Percentiles rank a stretch among this genome's conserved stretches.
Evolutionary conservation across 53 echinoderm and acorn worm species (phyloP).

Genomic region (Echinarachnius parma): DNA sequence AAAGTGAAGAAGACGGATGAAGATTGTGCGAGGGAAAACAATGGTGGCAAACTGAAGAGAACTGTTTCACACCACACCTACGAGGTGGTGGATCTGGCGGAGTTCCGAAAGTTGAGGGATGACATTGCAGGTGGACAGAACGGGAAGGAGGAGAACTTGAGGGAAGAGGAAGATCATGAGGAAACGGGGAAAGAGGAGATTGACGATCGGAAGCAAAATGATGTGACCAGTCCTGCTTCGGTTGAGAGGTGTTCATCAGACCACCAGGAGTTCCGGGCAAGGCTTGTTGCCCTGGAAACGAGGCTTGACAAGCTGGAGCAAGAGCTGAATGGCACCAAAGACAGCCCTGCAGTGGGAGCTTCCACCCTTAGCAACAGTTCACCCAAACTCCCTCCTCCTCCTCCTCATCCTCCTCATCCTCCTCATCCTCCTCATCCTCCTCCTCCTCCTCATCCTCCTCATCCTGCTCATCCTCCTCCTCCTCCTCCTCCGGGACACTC

Average conservation of each 20-base stretch:
- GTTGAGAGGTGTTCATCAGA: background rate
- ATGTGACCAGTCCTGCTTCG: too few relatives aligned
- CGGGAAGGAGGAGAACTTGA: background rate
- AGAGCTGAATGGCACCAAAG: too few relatives aligned
- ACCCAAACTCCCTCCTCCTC: background rate
- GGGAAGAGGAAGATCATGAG: too few relatives aligned
- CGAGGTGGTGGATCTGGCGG: slow-evolving; percentile 7
- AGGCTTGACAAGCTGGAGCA: slow-evolving; percentile 11
- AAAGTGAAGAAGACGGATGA: background rate
- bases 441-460: too few relatives aligned
- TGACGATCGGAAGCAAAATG: too few relatives aligned
- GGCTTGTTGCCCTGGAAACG: slow-evolving; percentile 5
- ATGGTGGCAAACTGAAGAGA: background rate
- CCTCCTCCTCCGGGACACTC: slow-evolving; percentile 2
- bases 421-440: too few relatives aligned
- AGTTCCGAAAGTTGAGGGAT: background rate
- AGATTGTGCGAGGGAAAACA: too few relatives aligned
- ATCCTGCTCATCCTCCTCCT: too few relatives aligned
- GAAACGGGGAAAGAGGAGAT: too few relatives aligned
- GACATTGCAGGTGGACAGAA: background rate
- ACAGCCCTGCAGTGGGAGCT: slow-evolving; percentile 2
- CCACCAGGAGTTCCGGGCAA: slow-evolving; percentile 1
- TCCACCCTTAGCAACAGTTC: background rate
- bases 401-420: too few relatives aligned
- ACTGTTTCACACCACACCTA: slow-evolving; percentile 4